Conservation (phyloP, 2,113 vertebrate species). For the Anoura caudifer region DNA sequence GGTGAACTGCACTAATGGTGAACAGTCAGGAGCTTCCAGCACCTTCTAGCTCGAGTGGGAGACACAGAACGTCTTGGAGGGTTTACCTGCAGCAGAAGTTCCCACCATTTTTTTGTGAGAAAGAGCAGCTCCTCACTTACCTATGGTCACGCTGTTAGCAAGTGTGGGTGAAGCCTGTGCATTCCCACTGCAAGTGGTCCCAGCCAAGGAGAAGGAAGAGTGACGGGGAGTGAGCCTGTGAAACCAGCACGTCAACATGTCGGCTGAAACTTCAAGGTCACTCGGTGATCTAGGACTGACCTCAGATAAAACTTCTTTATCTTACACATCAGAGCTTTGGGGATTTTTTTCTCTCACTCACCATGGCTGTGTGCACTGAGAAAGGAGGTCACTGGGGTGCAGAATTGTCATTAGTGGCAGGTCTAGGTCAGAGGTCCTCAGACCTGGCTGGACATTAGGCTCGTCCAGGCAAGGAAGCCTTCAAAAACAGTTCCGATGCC, state of each 20-base stretch:
- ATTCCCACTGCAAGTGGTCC: background rate
- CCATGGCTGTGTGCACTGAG: background rate
- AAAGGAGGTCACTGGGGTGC: background rate
- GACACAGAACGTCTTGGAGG: background rate
- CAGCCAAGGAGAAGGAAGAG: background rate
- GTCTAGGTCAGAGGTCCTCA: background rate
- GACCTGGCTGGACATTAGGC: background rate
- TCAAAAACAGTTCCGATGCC: background rate
- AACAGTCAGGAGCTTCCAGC: background rate
- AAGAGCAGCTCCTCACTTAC: background rate
- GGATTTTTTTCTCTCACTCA: background rate
- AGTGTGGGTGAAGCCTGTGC: background rate
- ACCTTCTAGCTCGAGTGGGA: background rate
- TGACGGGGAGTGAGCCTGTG: background rate
- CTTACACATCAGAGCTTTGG: background rate
- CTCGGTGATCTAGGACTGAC: background rate
- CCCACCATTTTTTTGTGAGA: background rate
- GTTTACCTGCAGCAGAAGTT: background rate
- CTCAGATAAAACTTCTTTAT: background rate
- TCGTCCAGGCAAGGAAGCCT: background rate
- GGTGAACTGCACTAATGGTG: background rate
- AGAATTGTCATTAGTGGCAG: background rate
- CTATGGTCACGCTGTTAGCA: background rate
- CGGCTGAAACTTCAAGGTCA: background rate
- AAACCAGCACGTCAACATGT: background rate